phyloP scores from a whole-genome alignment of 2,888 invertebrate species.

The Heliconius hortense region DNA sequence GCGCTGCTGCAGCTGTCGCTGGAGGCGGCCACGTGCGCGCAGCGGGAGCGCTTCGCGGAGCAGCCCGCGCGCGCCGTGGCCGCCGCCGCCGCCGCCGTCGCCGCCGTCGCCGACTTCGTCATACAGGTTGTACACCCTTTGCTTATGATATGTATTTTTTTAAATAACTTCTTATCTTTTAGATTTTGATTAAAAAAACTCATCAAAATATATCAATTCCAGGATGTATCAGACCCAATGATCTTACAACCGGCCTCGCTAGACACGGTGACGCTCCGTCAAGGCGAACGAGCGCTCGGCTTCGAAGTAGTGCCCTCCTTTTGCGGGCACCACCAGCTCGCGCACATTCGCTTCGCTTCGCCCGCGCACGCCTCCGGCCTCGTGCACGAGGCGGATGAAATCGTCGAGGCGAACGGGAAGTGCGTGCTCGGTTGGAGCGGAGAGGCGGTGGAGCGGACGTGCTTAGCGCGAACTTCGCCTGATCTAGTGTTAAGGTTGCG shows the following conservation, averaged over 20 bases:
- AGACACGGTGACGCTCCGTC: constrained; percentile 92
- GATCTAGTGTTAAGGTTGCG: constrained; percentile 53
- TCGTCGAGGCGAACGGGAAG: constrained; percentile 87
- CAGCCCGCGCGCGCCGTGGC: constrained; percentile 90
- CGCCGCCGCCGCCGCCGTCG: constrained; percentile 87
- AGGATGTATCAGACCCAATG: constrained; percentile 93
- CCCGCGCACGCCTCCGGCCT: constrained; percentile 96
- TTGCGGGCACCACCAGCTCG: constrained; percentile 89
- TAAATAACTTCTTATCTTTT: no score
- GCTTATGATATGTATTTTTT: no score
- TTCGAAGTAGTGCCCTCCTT: constrained; percentile 94
- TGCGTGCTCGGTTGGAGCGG: constrained; percentile 70
- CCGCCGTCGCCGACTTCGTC: constrained; percentile 91
- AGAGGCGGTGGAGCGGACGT: constrained; percentile 51
- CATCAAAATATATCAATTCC: constrained; percentile 33
- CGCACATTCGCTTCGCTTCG: constrained; percentile 94
- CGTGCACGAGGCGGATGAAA: constrained; percentile 97
- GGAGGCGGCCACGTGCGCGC: constrained; percentile 95
- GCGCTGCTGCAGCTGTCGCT: constrained; percentile 89
- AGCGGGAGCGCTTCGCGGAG: constrained; percentile 94
- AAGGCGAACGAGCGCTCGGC: constrained; percentile 93
- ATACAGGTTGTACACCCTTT: constrained; percentile 84
- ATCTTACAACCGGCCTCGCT: constrained; percentile 95
- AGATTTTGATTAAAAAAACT: no score
- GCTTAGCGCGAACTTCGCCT: constrained; percentile 43